Evolutionary conservation across 2,113 vertebrate genomes (phyloP).

Genomic region (Plectropomus leopardus): DNA sequence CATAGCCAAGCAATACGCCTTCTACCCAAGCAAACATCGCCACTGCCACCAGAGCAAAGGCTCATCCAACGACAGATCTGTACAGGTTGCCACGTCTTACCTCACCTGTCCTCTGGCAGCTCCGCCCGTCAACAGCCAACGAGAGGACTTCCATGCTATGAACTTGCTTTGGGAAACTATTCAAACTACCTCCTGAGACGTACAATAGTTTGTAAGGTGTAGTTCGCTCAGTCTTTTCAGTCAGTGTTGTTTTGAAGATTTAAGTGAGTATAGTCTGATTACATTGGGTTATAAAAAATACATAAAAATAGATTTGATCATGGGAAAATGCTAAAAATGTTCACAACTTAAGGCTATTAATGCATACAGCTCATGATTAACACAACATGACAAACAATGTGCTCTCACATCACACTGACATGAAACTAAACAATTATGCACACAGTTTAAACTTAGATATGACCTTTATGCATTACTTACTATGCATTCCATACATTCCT

Average conservation of each 20-base stretch:
- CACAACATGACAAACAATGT: not conserved
- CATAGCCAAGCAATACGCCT: conserved; percentile 45
- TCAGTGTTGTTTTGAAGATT: conserved; percentile 25
- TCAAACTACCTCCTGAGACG: conserved; percentile 24
- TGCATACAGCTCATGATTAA: not conserved
- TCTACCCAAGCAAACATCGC: conserved; percentile 56
- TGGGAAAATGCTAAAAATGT: not conserved
- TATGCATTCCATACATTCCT: not conserved
- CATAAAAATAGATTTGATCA: not conserved
- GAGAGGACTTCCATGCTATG: conserved; percentile 59
- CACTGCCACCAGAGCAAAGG: conserved; percentile 64
- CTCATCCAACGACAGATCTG: conserved; percentile 45
- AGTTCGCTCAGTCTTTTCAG: conserved; percentile 15
- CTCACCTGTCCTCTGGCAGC: conserved; percentile 76
- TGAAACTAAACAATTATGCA: not conserved
- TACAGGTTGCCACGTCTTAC: conserved; percentile 65
- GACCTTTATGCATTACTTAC: not conserved
- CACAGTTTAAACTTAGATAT: not conserved
- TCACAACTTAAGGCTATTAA: not conserved
- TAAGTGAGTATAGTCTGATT: not conserved
- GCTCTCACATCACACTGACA: conserved; percentile 2
- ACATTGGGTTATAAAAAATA: not conserved
- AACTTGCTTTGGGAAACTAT: conserved; percentile 53
- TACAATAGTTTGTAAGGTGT: conserved; percentile 1
- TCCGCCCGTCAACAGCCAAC: conserved; percentile 73